Evolutionary conservation across 2,888 invertebrate genomes (phyloP).

Genomic region (Apotomis betuletana): DNA sequence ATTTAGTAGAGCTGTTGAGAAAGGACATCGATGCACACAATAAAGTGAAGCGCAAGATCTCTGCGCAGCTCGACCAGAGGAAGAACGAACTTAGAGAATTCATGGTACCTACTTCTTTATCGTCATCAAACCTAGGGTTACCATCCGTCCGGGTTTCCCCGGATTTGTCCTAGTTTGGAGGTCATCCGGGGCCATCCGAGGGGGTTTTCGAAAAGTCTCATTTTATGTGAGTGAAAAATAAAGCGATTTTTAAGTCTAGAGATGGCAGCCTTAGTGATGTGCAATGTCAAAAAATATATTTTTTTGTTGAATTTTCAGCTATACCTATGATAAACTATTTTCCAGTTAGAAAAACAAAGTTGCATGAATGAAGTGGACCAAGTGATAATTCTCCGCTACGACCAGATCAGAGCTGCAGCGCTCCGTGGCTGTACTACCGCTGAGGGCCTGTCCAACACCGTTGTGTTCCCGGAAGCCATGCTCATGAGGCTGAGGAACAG

Average conservation of each 20-base stretch:
- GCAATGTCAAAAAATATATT: too few relatives aligned
- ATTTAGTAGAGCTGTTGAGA: conserved; percentile 81
- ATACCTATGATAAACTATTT: conserved; percentile 23
- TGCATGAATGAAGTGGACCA: conserved; percentile 90
- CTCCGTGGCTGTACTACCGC: conserved; percentile 72
- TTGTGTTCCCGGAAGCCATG: conserved; percentile 86
- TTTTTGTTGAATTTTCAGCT: too few relatives aligned
- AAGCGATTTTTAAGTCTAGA: too few relatives aligned
- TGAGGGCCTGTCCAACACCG: conserved; percentile 70
- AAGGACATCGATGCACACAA: conserved; percentile 84
- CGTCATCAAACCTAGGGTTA: too few relatives aligned
- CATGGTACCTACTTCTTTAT: conserved; percentile 75
- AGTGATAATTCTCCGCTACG: conserved; percentile 86
- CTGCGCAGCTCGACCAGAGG: conserved; percentile 79
- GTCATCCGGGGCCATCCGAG: too few relatives aligned
- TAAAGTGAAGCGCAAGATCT: conserved; percentile 83
- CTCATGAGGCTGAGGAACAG: conserved; percentile 84
- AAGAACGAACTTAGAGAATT: conserved; percentile 85
- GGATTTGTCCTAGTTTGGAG: too few relatives aligned
- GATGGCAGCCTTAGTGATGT: too few relatives aligned
- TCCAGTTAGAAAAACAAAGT: conserved; percentile 88
- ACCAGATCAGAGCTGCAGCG: conserved; percentile 85
- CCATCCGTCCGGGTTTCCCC: too few relatives aligned
- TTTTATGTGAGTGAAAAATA: too few relatives aligned
- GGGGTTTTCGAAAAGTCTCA: too few relatives aligned